Conservation (phyloP, 2,113 vertebrate species). For the Gobius niger region DNA sequence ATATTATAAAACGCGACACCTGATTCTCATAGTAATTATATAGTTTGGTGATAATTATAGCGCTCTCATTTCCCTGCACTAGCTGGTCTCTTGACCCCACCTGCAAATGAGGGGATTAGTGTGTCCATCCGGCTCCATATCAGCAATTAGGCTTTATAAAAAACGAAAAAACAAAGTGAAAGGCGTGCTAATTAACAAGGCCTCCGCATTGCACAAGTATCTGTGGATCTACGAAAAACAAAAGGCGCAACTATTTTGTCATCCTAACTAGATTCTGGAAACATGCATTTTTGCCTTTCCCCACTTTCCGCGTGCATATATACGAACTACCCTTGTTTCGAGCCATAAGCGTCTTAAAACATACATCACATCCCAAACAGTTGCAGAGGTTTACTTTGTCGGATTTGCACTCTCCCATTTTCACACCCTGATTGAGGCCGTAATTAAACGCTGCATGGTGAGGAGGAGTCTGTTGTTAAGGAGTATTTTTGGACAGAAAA, state of each 20-base stretch:
- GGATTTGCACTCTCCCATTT: conserved; percentile 48
- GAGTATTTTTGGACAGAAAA: conserved; percentile 34
- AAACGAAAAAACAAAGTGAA: conserved; percentile 1
- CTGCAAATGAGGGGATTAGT: conserved; percentile 24
- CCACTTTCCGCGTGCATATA: too few relatives aligned
- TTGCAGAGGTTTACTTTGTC: conserved; percentile 29
- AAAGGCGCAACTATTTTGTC: background rate
- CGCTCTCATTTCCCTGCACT: conserved; percentile 24
- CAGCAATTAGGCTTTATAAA: conserved; percentile 10
- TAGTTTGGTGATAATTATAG: conserved; percentile 9
- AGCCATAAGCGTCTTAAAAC: conserved; percentile 2
- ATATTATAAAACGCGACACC: conserved; percentile 15
- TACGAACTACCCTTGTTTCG: too few relatives aligned
- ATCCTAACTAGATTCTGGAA: background rate
- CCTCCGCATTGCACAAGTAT: background rate
- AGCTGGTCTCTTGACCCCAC: conserved; percentile 12
- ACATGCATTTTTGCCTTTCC: background rate
- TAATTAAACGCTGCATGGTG: conserved; percentile 32
- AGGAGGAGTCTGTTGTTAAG: conserved; percentile 34
- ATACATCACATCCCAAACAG: conserved; percentile 5
- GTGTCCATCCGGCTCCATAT: conserved; percentile 20
- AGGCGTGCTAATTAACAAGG: conserved; percentile 8
- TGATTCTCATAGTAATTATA: conserved; percentile 14
- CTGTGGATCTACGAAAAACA: conserved; percentile 5
- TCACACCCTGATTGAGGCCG: conserved; percentile 30